These are phyloP conservation scores for Yponomeuta cagnagella DNA, from an alignment of 2,888 invertebrate species.

Conservation along the genomic window DNA sequence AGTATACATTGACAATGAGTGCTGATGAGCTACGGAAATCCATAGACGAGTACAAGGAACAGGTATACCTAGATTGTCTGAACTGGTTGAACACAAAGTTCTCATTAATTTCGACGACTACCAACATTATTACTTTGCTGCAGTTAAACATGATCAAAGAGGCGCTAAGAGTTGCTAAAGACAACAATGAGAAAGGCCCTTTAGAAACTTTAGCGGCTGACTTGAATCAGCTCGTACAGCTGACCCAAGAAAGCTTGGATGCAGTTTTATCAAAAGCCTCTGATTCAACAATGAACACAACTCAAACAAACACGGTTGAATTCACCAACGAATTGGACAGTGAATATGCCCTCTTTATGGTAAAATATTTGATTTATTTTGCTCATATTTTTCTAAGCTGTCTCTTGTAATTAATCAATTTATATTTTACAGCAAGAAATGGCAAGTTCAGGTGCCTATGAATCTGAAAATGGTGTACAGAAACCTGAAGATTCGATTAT, in stretches of 20 bases:
- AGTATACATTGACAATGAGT: conserved; percentile 18
- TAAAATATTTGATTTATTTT: conserved; percentile 34
- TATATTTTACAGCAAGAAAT: conserved; percentile 64
- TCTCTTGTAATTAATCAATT: background rate
- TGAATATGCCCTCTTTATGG: conserved; percentile 83
- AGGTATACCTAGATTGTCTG: conserved; percentile 35
- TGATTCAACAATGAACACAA: conserved; percentile 21
- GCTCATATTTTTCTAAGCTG: background rate
- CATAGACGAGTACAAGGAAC: conserved; percentile 56
- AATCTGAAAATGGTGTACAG: conserved; percentile 33
- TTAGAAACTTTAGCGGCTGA: conserved; percentile 78
- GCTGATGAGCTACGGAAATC: conserved; percentile 57
- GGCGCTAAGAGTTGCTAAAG: conserved; percentile 65
- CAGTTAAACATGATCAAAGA: conserved; percentile 79
- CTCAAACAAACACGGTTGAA: conserved; percentile 22
- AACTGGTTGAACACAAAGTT: background rate
- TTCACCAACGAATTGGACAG: conserved; percentile 47
- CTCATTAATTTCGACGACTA: background rate
- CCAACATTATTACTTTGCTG: conserved; percentile 18
- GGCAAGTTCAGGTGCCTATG: conserved; percentile 63
- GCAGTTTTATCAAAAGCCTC: conserved; percentile 32
- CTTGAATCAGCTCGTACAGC: conserved; percentile 79
- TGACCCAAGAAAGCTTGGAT: conserved; percentile 78
- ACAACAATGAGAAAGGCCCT: conserved; percentile 71
- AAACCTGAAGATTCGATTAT: conserved; percentile 32